Percentiles rank a stretch among this genome's conserved stretches.
Conservation (phyloP, 2,113 vertebrate genomes). For the Percopsis transmontana region DNA sequence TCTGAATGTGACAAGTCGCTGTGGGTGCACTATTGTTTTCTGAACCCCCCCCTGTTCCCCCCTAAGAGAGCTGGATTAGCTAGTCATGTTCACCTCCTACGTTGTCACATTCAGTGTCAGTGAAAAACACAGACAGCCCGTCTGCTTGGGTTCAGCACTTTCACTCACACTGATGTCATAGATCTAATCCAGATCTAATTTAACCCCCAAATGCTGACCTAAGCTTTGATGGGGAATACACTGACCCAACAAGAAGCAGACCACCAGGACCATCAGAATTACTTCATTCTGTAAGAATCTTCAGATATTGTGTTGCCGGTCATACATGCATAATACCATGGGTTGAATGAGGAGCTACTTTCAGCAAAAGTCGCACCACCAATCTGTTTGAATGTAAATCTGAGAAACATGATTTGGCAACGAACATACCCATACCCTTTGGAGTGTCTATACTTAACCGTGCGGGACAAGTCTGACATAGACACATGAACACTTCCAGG, state of each 20-base stretch:
- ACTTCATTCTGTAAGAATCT: too few relatives aligned
- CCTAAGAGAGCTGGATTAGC: constrained; percentile 28
- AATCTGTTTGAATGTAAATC: too few relatives aligned
- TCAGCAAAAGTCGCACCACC: too few relatives aligned
- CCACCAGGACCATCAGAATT: too few relatives aligned
- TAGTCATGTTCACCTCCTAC: constrained; percentile 29
- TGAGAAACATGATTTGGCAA: too few relatives aligned
- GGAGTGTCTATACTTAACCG: too few relatives aligned
- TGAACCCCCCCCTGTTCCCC: constrained; percentile 27
- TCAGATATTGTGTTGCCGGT: too few relatives aligned
- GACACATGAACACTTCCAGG: too few relatives aligned
- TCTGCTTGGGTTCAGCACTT: constrained; percentile 4
- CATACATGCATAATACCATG: too few relatives aligned
- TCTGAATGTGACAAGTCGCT: constrained; percentile 66
- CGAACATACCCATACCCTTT: too few relatives aligned
- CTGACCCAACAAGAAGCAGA: neutral
- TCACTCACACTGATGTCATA: neutral
- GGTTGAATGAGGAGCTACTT: too few relatives aligned
- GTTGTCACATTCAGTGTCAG: neutral
- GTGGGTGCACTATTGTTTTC: constrained; percentile 60
- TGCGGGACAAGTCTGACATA: too few relatives aligned
- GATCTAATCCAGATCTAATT: neutral
- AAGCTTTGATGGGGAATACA: neutral
- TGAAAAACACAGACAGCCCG: constrained; percentile 12
- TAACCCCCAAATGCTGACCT: constrained; percentile 13